Evolutionary conservation across 2,888 invertebrate genomes (phyloP), one percentile per base, ranked within the genome.

Genomic region (Lasioglossum calceatum): DNA sequence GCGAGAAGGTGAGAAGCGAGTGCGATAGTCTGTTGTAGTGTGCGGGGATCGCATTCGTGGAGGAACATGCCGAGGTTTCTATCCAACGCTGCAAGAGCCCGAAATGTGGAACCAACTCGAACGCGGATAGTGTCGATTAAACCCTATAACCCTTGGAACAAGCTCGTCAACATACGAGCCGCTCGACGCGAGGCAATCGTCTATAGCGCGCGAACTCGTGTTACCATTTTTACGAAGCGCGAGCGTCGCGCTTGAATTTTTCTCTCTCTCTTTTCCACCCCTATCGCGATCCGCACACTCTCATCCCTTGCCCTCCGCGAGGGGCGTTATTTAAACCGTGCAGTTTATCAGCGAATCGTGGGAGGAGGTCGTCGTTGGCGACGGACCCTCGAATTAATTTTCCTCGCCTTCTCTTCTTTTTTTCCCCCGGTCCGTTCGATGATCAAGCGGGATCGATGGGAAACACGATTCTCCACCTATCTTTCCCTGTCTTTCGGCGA

Each of bases 371-470:
- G 80, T 58, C 44, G 84, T 27, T 54, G 12, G 54, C 87, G 70
- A 87, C 79, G 82, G 80, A 83, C 27, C 77, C 75, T 27, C 82
- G 84, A 88, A 87, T 88, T 88, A 80, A 88, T 88, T 88, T 73
- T 67, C n/a, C 82, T 73, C 75, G 74, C 50, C 50, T 79, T 50
- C 61, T 79, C 2, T 8, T 23, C 27, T 54, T 77, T 67, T 77
- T 47, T 44, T n/a, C 3, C 36, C 3, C 19, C 5, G 67, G 36
- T 67, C 16, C 36, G 67, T 32, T 23, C 54, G 27, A 36, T n/a
- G 74, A 81, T 83, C 82, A 77, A 67, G 42, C 78, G 76, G 77
- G 79, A 86, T 82, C 81, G 81, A 82, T 79, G 86, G 73, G 36
- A 44, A 44, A n/a, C 64, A 44, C 44, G 84, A 76, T 86, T 81